Conservation (phyloP, 2,113 vertebrate species). For the Eurypyga helias region DNA sequence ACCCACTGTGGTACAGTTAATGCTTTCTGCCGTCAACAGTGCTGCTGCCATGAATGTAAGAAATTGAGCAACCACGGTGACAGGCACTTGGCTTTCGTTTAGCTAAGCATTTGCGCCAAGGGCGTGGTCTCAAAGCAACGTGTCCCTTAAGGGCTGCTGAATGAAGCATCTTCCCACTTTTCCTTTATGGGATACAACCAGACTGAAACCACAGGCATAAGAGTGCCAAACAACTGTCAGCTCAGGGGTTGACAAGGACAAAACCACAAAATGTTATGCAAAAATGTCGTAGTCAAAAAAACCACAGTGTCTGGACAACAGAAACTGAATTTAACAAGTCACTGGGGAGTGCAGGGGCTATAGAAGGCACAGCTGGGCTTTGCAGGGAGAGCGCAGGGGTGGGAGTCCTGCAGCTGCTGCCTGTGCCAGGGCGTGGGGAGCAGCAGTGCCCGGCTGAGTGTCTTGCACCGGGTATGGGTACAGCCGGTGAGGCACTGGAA, state of each 20-base stretch:
- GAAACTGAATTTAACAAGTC: neutral
- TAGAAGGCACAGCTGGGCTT: neutral
- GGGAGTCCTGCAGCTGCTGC: neutral
- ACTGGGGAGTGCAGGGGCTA: neutral
- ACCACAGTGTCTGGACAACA: neutral
- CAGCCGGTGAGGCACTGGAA: no score
- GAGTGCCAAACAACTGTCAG: neutral
- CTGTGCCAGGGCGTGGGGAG: no score
- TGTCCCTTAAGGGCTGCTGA: neutral
- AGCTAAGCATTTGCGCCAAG: neutral
- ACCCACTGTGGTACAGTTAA: neutral
- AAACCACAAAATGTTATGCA: neutral
- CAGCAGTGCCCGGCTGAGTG: rapidly evolving
- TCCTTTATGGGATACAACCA: neutral
- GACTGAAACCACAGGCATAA: neutral
- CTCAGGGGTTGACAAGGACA: neutral
- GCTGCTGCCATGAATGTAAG: neutral
- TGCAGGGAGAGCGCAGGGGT: neutral
- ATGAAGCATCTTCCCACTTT: neutral
- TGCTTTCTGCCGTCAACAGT: neutral
- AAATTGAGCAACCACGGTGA: neutral
- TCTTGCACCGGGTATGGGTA: no score
- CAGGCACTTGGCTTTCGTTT: neutral
- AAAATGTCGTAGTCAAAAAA: neutral
- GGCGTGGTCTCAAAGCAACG: neutral